phyloP scores from a whole-genome alignment of 2,888 invertebrate genomes.

The Xestia sexstrigata region DNA sequence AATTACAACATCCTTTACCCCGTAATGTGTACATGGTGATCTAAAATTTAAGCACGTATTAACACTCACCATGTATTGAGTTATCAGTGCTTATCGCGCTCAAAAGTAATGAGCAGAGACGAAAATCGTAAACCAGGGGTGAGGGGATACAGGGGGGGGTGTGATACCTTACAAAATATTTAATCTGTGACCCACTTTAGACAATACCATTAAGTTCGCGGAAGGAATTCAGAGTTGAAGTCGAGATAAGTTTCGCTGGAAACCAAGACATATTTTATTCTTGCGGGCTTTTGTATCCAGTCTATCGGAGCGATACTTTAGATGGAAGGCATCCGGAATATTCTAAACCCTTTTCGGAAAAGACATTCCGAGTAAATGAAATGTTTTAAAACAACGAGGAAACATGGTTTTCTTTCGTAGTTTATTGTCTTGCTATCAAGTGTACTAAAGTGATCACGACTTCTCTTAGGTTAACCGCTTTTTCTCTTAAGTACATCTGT shows the following conservation, averaged over 20 bases:
- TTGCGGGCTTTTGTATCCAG: slow-evolving; percentile 36
- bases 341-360: slow-evolving; percentile 20
- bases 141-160: background rate
- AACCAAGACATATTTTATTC: slow-evolving; percentile 54
- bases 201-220: slow-evolving; percentile 45
- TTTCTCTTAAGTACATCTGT: no score
- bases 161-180: slow-evolving; percentile 52
- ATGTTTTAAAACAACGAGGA: slow-evolving; percentile 13
- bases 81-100: slow-evolving; percentile 59
- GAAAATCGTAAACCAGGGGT: slow-evolving; percentile 35
- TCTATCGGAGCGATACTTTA: slow-evolving; percentile 39
- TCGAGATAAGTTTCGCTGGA: slow-evolving; percentile 32
- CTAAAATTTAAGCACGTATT: slow-evolving; percentile 40
- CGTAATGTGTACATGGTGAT: background rate
- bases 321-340: slow-evolving; percentile 35
- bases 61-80: slow-evolving; percentile 35
- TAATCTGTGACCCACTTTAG: slow-evolving; percentile 59
- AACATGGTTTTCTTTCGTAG: background rate
- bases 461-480: background rate
- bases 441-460: background rate
- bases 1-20: background rate
- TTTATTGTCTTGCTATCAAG: background rate
- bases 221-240: slow-evolving; percentile 46
- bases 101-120: slow-evolving; percentile 48
- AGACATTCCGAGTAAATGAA: slow-evolving; percentile 4